These are phyloP conservation scores for Oikopleura vanhoeffeni DNA, from an alignment of 23 tunicate species.

Conservation along the genomic window DNA sequence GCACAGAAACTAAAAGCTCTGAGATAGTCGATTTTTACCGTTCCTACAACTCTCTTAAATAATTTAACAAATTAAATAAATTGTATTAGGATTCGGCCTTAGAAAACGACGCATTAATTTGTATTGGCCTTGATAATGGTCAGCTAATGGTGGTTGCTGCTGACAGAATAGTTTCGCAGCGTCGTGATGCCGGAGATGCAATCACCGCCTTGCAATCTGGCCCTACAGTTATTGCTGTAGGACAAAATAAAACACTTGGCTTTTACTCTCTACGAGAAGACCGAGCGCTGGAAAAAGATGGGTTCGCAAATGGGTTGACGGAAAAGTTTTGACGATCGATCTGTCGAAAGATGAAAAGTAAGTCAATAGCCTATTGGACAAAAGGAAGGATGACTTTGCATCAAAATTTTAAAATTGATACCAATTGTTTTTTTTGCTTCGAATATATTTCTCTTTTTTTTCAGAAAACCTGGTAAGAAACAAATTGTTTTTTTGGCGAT, in stretches of 20 bases:
- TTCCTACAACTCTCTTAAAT: too few relatives aligned
- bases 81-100: too few relatives aligned
- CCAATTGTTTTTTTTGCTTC: too few relatives aligned
- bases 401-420: too few relatives aligned
- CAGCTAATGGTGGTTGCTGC: conserved; percentile 23
- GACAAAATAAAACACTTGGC: conserved; percentile 34
- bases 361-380: too few relatives aligned
- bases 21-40: too few relatives aligned
- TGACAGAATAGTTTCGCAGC: neutral
- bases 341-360: conserved; percentile 48
- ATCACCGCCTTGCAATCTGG: neutral
- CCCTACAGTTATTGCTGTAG: conserved; percentile 37
- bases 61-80: too few relatives aligned
- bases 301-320: conserved; percentile 46
- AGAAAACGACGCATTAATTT: conserved; percentile 36
- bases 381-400: too few relatives aligned
- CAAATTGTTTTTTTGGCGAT: too few relatives aligned
- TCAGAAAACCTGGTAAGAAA: too few relatives aligned
- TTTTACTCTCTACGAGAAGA: conserved; percentile 38
- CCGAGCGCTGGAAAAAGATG: conserved; percentile 27
- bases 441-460: too few relatives aligned
- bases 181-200: conserved; percentile 30
- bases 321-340: conserved; percentile 44
- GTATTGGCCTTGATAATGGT: conserved; percentile 74
- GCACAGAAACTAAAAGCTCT: too few relatives aligned